Base-by-base conservation (phyloP, 1,140 invertebrate genomes). In the Liolophura sinensis region DNA sequence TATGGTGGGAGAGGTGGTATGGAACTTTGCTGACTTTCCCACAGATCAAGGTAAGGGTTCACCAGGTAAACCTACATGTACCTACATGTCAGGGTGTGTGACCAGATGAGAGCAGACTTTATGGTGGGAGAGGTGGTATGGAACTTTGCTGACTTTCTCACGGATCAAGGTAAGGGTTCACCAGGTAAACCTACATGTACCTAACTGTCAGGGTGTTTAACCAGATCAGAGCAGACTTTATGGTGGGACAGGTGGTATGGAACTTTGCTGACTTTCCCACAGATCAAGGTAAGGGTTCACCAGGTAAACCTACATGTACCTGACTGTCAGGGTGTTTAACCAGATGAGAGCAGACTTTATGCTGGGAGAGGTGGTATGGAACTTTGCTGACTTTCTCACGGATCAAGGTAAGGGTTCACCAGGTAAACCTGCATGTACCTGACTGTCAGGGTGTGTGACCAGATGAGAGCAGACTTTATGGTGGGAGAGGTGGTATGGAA, bases 61-160 rank as follows among this genome's bases (percentile, higher is more conserved):
- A 9, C 3, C 31, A 40, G 31, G 31, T 40, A n/a, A n/a, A n/a
- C n/a, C n/a, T n/a, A 40, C 31, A 40, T 40, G 3, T 40, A 40
- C 31, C 31, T 40, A 74, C 93, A 97, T 78, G 96, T 97, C 76
- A 89, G 91, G 78, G 94, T 93, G 0, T 98, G 98, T 81, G 96
- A 98, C 84, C 80, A 82, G 47, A 80, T 97, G n/a, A 87, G 93
- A 64, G 81, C 84, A 1, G 85, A 91, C 12, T 95, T 91, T 83
- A 94, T 98, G 70, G 90, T 95, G 57, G 96, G 96, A 11, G 96
- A 98, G 87, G 95, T 97, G 86, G 93, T 98, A 54, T 99, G 97
- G 97, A 98, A 98, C 82, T 98, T 98, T 86, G 96, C 86, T 68
- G 82, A 91, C 75, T 91, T 91, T 78, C 86, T 87, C 69, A 90